Evolutionary conservation across 1,140 invertebrate genomes (phyloP).

Genomic region (Scaptodrosophila lebanonensis): DNA sequence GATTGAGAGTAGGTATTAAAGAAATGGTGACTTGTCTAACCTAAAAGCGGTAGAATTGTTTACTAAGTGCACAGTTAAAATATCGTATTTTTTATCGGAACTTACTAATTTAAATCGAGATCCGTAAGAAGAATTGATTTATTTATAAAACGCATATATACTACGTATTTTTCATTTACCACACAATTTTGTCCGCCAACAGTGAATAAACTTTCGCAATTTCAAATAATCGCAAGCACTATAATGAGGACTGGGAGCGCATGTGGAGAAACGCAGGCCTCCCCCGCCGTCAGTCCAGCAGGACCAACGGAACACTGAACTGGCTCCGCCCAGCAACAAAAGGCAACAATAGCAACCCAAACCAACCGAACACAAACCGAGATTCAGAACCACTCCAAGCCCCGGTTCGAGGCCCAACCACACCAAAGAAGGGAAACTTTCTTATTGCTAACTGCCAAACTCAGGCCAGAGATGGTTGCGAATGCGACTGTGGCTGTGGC

Average conservation of each 20-base stretch:
- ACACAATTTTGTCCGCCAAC: slow-evolving; percentile 34
- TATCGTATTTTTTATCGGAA: no score
- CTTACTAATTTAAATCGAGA: slow-evolving; percentile 45
- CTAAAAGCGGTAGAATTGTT: no score
- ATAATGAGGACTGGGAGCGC: slow-evolving; percentile 68
- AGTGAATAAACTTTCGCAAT: slow-evolving; percentile 73
- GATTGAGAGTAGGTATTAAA: no score
- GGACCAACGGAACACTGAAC: neutral
- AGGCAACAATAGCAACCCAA: slow-evolving; percentile 17
- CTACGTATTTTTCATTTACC: slow-evolving; percentile 62
- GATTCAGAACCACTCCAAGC: slow-evolving; percentile 1
- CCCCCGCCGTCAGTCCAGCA: slow-evolving; percentile 1
- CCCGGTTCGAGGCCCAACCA: slow-evolving; percentile 7
- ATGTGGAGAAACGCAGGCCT: slow-evolving; percentile 28
- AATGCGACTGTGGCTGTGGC: slow-evolving; percentile 29
- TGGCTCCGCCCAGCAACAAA: slow-evolving; percentile 9
- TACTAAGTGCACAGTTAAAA: no score
- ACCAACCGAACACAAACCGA: slow-evolving; percentile 30
- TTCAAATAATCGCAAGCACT: slow-evolving; percentile 71
- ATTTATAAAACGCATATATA: slow-evolving; percentile 52
- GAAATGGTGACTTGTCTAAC: no score
- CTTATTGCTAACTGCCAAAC: slow-evolving; percentile 73
- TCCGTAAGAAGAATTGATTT: slow-evolving; percentile 56
- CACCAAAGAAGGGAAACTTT: slow-evolving; percentile 67
- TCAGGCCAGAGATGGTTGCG: slow-evolving; percentile 23